These are phyloP conservation scores for Sarcophaga rosellei DNA, from an alignment of 2,888 invertebrate species.

Conservation along the genomic window DNA sequence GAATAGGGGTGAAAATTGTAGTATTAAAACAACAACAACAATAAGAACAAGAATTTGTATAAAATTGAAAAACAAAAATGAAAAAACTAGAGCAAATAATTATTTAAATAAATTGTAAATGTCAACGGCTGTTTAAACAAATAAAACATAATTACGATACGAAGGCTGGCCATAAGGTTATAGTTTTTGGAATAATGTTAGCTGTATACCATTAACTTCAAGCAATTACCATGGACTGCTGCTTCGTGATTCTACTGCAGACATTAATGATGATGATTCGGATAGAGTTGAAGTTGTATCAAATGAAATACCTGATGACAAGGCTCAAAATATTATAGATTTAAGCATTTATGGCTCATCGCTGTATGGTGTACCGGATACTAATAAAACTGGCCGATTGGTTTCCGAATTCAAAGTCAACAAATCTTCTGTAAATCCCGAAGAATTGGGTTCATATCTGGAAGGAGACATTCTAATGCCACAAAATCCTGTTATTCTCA, in stretches of 20 bases:
- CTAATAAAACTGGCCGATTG: slow-evolving; percentile 74
- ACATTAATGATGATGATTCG: slow-evolving; percentile 14
- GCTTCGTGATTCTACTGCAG: not conserved
- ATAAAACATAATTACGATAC: slow-evolving; percentile 27
- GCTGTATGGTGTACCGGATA: slow-evolving; percentile 83
- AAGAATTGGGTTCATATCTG: slow-evolving; percentile 89
- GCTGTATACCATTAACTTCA: not conserved
- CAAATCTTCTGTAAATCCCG: slow-evolving; percentile 84
- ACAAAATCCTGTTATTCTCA: slow-evolving; percentile 70
- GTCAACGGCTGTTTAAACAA: slow-evolving; percentile 60
- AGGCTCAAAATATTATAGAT: slow-evolving; percentile 81
- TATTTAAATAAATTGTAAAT: slow-evolving; percentile 40
- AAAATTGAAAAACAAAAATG: not conserved
- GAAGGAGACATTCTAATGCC: slow-evolving; percentile 91
- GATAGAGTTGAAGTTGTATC: slow-evolving; percentile 29
- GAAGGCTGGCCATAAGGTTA: slow-evolving; percentile 42
- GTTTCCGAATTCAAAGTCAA: slow-evolving; percentile 75
- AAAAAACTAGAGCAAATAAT: slow-evolving; percentile 31
- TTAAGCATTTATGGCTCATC: slow-evolving; percentile 83
- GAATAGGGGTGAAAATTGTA: too few relatives aligned
- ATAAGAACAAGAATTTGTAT: too few relatives aligned
- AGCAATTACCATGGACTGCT: slow-evolving; percentile 41
- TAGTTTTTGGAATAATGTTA: not conserved
- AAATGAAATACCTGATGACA: not conserved
- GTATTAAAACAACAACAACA: not conserved